phyloP scores from a whole-genome alignment of 2,888 invertebrate species.

The Patella caerulea region DNA sequence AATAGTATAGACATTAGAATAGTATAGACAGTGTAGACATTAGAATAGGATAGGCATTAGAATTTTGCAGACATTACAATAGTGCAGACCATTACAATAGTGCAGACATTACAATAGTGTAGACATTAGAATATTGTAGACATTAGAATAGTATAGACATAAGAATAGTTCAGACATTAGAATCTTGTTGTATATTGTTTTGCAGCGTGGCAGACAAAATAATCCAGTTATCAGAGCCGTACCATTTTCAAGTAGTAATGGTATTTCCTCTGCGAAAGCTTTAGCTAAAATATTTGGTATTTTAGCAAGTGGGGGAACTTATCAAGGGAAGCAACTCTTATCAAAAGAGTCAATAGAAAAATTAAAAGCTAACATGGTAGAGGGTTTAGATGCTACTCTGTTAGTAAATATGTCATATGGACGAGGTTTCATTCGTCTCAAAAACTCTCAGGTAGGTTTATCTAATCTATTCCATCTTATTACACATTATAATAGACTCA shows the following conservation, averaged over 20 bases:
- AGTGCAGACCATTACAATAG: too few species aligned
- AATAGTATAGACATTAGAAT: too few species aligned
- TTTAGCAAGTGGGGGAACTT: constrained; percentile 56
- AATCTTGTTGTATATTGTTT: constrained; percentile 1
- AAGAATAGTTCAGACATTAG: too few species aligned
- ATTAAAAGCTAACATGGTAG: not conserved
- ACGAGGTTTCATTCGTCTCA: constrained; percentile 9
- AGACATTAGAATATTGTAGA: too few species aligned
- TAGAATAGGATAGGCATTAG: too few species aligned
- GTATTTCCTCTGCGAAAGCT: constrained; percentile 60
- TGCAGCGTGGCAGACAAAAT: constrained; percentile 41
- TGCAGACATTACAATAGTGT: too few species aligned
- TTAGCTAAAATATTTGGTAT: constrained; percentile 64
- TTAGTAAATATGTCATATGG: not conserved
- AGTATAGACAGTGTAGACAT: too few species aligned
- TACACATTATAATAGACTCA: too few species aligned
- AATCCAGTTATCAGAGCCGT: constrained; percentile 56
- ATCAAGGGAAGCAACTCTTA: constrained; percentile 41
- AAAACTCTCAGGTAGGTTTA: constrained; percentile 18
- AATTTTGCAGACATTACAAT: too few species aligned
- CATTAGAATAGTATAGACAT: too few species aligned
- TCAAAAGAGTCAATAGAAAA: constrained; percentile 18
- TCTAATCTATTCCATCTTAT: too few species aligned
- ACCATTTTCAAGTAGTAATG: constrained; percentile 60
- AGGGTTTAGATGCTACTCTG: not conserved